Evolutionary conservation across 2,797 vertebrate species (phyloP).

Genomic region (Erethizon dorsatum): DNA sequence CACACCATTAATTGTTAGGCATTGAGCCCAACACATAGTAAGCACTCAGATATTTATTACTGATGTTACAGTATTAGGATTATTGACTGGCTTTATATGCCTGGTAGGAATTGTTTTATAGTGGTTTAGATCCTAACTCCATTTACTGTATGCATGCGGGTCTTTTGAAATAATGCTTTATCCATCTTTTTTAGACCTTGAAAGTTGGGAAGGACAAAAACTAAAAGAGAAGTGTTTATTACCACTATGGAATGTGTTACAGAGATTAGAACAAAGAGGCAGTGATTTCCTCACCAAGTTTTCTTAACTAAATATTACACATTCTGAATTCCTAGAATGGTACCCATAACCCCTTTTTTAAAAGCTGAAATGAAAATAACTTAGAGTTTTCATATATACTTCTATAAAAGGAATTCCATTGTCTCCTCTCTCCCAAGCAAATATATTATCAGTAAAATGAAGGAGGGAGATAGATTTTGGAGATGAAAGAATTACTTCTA

Average conservation of each 20-base stretch:
- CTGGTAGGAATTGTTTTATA: background rate
- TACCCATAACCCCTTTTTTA: background rate
- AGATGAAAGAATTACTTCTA: constrained; percentile 18
- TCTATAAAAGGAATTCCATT: background rate
- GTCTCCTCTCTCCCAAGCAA: background rate
- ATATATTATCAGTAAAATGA: constrained; percentile 21
- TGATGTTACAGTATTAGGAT: background rate
- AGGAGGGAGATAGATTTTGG: background rate
- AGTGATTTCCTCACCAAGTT: background rate
- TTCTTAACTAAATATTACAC: constrained; percentile 16
- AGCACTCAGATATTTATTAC: background rate
- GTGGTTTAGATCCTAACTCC: background rate
- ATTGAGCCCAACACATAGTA: background rate
- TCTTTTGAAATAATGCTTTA: constrained; percentile 8
- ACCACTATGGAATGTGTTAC: background rate
- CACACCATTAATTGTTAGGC: background rate
- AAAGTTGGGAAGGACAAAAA: constrained; percentile 29
- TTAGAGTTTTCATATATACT: constrained; percentile 15
- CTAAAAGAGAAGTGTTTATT: background rate
- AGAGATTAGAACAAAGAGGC: constrained; percentile 12
- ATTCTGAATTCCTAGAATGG: constrained; percentile 41
- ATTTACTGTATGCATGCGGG: background rate
- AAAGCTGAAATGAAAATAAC: constrained; percentile 47
- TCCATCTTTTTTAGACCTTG: background rate
- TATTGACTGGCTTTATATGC: background rate